Conservation (phyloP, 2,888 invertebrate genomes). For the Smittia aterrima region DNA sequence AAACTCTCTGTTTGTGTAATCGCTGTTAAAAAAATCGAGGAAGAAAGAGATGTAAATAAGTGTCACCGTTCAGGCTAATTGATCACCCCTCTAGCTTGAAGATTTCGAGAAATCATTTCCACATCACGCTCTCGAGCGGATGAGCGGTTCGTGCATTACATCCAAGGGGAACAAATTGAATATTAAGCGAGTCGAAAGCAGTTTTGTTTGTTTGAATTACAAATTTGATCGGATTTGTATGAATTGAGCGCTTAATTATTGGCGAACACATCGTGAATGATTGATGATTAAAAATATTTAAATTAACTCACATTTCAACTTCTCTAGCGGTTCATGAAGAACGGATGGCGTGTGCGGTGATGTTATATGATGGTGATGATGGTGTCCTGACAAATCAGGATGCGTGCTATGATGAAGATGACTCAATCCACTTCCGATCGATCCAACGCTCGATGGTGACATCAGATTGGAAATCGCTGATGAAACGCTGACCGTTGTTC, state of each 20-base stretch:
- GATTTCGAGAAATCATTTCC: slow-evolving; percentile 34
- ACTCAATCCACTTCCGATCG: slow-evolving; percentile 47
- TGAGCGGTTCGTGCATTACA: background rate
- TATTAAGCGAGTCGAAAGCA: slow-evolving; percentile 28
- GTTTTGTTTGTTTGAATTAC: slow-evolving; percentile 28
- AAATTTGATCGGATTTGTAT: slow-evolving; percentile 39
- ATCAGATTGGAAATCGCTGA: slow-evolving; percentile 60
- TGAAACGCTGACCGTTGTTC: slow-evolving; percentile 59
- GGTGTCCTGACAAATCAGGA: slow-evolving; percentile 56
- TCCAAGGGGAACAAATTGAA: slow-evolving; percentile 27
- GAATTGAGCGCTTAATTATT: slow-evolving; percentile 26
- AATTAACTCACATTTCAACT: slow-evolving; percentile 63
- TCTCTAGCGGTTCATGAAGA: slow-evolving; percentile 66
- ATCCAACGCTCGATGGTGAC: slow-evolving; percentile 52
- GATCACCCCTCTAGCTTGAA: slow-evolving; percentile 51
- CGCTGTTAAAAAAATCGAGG: slow-evolving; percentile 8
- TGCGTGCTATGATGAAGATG: slow-evolving; percentile 53
- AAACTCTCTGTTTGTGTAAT: background rate
- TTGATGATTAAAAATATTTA: slow-evolving; percentile 10
- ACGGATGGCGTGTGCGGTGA: slow-evolving; percentile 57
- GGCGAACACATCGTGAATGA: background rate
- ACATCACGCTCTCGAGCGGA: slow-evolving; percentile 27
- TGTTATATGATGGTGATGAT: slow-evolving; percentile 58
- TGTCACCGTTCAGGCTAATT: slow-evolving; percentile 51
- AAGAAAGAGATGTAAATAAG: slow-evolving; percentile 28